Percentiles rank a stretch among this genome's conserved stretches.
Evolutionary conservation across 2,797 vertebrate species (phyloP).

Genomic region (Pantherophis vulpinus): DNA sequence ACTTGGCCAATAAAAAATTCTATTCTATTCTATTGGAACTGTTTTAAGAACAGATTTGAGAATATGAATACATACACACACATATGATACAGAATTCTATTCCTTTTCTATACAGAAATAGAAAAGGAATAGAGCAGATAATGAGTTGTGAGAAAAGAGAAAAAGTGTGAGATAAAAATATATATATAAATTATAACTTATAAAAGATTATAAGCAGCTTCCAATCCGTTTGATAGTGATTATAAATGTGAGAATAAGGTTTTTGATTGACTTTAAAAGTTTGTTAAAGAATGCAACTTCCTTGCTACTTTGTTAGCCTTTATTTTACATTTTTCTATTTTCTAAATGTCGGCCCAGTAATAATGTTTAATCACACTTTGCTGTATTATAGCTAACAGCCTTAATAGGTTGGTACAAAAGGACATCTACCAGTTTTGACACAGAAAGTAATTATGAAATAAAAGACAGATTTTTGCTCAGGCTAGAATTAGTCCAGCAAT

Average conservation of each 20-base stretch:
- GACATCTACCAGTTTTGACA: constrained; percentile 71
- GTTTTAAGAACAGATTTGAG: background rate
- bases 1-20: too few relatives aligned
- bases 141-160: background rate
- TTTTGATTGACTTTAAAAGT: background rate
- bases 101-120: background rate
- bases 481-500: constrained; percentile 71
- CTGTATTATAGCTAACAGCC: constrained; percentile 67
- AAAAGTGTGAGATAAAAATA: background rate
- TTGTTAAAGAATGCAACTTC: background rate
- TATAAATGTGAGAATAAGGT: background rate
- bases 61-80: background rate
- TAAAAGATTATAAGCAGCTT: background rate
- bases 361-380: constrained; percentile 52
- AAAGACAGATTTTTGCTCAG: constrained; percentile 74
- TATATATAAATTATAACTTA: background rate
- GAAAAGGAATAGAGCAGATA: background rate
- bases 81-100: background rate
- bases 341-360: constrained; percentile 34
- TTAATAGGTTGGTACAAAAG: constrained; percentile 61
- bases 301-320: constrained; percentile 3
- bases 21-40: background rate
- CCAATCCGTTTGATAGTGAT: background rate
- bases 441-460: constrained; percentile 75
- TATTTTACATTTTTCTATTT: constrained; percentile 34